A percentile compares a stretch with the other conserved stretches of the same genome.
These are phyloP conservation scores for Drosophila pruinosa DNA, from an alignment of 1,140 invertebrate genomes.

Conservation along the genomic window DNA sequence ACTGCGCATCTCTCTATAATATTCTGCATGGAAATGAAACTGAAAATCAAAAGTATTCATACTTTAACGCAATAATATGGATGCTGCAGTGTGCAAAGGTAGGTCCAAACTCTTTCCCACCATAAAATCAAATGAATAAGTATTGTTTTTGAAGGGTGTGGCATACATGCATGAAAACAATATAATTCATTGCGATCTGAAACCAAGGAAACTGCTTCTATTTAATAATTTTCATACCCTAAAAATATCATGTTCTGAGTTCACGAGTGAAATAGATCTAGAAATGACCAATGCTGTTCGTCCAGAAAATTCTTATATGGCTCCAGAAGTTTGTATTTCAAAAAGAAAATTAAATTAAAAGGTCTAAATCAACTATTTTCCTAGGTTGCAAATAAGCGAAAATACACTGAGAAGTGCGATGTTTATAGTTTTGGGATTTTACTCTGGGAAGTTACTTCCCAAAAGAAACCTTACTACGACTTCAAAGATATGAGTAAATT, in stretches of 20 bases:
- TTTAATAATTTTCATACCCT: neutral
- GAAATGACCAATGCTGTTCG: neutral
- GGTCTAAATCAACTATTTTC: neutral
- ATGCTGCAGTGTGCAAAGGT: neutral
- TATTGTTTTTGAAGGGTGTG: too few relatives aligned
- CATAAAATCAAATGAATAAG: too few relatives aligned
- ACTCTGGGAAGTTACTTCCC: neutral
- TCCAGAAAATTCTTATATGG: neutral
- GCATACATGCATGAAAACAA: too few relatives aligned
- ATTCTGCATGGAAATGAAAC: too few relatives aligned
- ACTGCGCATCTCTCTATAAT: too few relatives aligned
- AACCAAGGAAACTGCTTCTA: neutral
- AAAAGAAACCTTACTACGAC: neutral
- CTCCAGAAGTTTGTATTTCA: conserved; percentile 14
- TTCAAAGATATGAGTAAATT: neutral
- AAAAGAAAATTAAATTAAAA: too few relatives aligned
- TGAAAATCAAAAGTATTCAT: neutral
- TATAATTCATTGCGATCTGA: neutral
- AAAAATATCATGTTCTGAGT: neutral
- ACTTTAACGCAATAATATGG: neutral
- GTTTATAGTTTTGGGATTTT: conserved; percentile 6
- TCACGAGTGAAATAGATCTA: neutral
- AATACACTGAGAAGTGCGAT: neutral
- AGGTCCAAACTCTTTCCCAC: neutral
- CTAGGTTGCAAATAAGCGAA: too few relatives aligned